Conservation (phyloP, 2,888 invertebrate species). For the Lacanobia oleracea region DNA sequence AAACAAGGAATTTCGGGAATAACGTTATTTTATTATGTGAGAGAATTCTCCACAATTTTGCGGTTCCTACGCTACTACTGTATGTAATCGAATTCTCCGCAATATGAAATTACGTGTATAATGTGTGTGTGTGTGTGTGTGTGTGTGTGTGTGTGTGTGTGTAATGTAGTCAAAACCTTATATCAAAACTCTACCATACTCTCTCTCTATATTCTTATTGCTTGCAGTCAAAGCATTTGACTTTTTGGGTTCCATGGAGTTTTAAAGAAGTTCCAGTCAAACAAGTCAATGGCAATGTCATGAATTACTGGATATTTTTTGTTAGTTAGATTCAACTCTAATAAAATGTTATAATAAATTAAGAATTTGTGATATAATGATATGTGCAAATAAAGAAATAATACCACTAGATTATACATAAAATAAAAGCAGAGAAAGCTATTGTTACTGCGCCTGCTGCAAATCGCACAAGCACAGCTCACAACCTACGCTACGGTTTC, state of each 20-base stretch:
- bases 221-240: no score
- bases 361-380: background rate
- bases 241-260: no score
- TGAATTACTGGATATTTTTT: background rate
- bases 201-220: no score
- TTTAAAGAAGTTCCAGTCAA: no score
- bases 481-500: background rate
- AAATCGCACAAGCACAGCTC: background rate
- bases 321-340: background rate
- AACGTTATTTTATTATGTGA: slow-evolving; percentile 35
- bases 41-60: slow-evolving; percentile 20
- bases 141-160: no score
- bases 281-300: no score
- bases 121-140: no score
- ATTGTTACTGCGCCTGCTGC: background rate
- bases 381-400: background rate
- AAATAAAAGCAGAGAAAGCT: background rate
- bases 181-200: no score
- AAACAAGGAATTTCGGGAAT: slow-evolving; percentile 39
- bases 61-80: background rate
- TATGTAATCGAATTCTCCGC: slow-evolving; percentile 11
- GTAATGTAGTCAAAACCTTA: background rate
- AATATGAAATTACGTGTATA: slow-evolving; percentile 13
- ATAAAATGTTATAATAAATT: no score
- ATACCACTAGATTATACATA: background rate